Evolutionary conservation across 2,888 invertebrate genomes (phyloP), one percentile per base, ranked within the genome.

Genomic region (Agonopterix heracliana): DNA sequence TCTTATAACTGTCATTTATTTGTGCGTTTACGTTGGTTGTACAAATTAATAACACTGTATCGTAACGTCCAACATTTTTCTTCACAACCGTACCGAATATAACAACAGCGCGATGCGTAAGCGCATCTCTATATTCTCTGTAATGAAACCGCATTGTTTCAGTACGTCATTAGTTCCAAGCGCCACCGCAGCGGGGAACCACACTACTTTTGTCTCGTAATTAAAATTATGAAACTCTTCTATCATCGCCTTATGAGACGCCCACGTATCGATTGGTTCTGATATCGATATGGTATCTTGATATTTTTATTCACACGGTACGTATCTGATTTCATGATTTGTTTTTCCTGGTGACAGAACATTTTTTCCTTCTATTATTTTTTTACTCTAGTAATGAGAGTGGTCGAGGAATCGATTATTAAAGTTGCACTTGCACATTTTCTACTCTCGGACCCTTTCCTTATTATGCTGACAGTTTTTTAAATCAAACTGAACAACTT

Each of bases 161-260:
- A 73, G 68, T 44, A 51, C 57, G 59, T 65, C 67, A 71, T 66
- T 67, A 73, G n/a, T 38, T 41, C 64, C 48, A 56, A 54, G 59
- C 57, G 59, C 49, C 55, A 45, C 64, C 80, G 51, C 83, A 50
- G 69, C 81, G 72, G 86, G 86, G 76, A 59, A 78, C 73, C 66
- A 64, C 59, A 66, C 61, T 56, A 67, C 74, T 68, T 75, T 81
- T 81, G 84, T 81, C 64, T 69, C 59, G 66, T 85, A 81, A 86
- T 86, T 84, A 84, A 78, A 78, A 81, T 77, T 71, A 76, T 70
- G 69, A 76, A 79, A 76, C 60, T 59, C 56, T 62, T 57, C 56
- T 65, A 67, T 67, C 66, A 64, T 64, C 54, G 59, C 58, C 59
- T 57, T 61, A 66, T 64, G 61, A 63, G 62, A 68, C 74, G 73